Evolutionary conservation across 2,797 vertebrate species (phyloP), one percentile per base, ranked within the genome.

Genomic region (Eupleurogrammus muticus): DNA sequence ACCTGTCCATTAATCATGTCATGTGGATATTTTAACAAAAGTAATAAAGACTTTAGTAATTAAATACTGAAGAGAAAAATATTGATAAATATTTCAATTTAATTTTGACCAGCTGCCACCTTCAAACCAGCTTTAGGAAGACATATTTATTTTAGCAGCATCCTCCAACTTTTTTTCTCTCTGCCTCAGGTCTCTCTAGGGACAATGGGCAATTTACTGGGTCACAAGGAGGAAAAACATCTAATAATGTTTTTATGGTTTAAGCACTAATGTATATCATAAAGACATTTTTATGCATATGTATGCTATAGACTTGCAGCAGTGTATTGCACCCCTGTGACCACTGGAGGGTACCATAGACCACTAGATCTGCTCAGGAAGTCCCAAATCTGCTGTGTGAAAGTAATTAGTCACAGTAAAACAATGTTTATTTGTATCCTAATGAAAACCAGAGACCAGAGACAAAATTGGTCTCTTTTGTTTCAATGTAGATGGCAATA

Each of bases 331-430:
- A 11, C 5, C 10, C n/a, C 36, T 9, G 0, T 65, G 58, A 48
- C 82, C 90, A 85, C 86, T 70, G 5, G 89, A 69, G 63, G 86
- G 84, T 5, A 66, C 79, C 76, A 81, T 20, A 87, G 84, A 85
- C 84, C 83, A 80, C 9, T 1, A 35, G 9, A 77, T 9, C 17
- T n/a, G 17, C 4, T 36, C 20, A 61, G 21, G 13, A 40, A 0
- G 14, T 19, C 52, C 8, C 35, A 9, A 47, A 20, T 42, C 61
- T 21, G 13, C 19, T 64, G 42, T 47, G 24, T 83, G 66, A 83
- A 62, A 80, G 58, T 58, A 47, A 20, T 5, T 20, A 66, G 48
- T 19, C 34, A 44, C 7, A 47, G 48, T 70, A 38, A 53, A 64
- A 59, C 48, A 67, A 42, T 58, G 13, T 63, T 65, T 47, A 62